A percentile compares a stretch with the other conserved stretches of the same genome.
These are phyloP conservation scores for Arctia plantaginis DNA, from an alignment of 2,888 invertebrate species.

Conservation along the genomic window DNA sequence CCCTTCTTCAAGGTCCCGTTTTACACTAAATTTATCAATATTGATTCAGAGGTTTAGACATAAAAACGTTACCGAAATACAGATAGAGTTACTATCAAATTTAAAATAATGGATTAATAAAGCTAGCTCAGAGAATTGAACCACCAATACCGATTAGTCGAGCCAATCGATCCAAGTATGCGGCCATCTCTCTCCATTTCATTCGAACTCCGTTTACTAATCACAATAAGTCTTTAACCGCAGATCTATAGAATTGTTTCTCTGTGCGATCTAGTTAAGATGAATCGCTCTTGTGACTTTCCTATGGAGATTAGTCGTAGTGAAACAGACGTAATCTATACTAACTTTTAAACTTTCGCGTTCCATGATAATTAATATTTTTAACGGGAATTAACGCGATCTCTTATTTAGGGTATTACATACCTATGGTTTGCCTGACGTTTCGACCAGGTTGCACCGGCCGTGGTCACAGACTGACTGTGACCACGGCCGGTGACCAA, in stretches of 20 bases:
- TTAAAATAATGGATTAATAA: slow-evolving; percentile 4
- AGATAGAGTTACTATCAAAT: not conserved
- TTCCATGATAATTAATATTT: no score
- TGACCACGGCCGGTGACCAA: no score
- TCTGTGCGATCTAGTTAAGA: slow-evolving; percentile 7
- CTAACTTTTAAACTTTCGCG: no score
- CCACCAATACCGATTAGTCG: not conserved
- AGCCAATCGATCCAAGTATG: slow-evolving; percentile 1
- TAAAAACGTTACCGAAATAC: not conserved
- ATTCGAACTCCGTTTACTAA: slow-evolving; percentile 10
- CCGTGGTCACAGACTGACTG: no score
- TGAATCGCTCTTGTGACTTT: not conserved
- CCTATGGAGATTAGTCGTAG: not conserved
- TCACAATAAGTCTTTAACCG: slow-evolving; percentile 10
- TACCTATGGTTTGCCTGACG: no score
- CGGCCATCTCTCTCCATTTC: slow-evolving; percentile 1
- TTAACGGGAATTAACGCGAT: no score
- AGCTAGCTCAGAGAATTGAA: not conserved
- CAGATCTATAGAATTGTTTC: slow-evolving; percentile 8
- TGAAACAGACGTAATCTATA: not conserved
- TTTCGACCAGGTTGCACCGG: no score
- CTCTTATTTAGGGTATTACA: no score
- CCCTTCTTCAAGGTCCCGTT: no score
- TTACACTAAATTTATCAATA: no score
- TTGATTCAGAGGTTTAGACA: no score